Conservation (phyloP, 2,888 invertebrate species). For the Macaria liturata region DNA sequence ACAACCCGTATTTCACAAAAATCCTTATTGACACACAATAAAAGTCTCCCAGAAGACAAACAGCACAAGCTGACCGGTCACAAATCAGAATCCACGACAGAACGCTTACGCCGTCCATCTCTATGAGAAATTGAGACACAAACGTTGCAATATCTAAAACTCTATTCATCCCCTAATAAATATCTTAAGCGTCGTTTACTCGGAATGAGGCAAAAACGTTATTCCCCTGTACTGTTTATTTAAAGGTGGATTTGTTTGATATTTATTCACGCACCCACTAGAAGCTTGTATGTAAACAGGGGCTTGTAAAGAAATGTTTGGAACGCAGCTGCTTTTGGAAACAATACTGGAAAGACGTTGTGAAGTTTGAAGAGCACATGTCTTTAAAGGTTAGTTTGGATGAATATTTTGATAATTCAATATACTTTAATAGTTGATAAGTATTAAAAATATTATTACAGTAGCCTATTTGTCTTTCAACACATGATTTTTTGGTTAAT, state of each 20-base stretch:
- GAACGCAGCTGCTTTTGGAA: conserved; percentile 34
- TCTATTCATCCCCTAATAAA: conserved; percentile 78
- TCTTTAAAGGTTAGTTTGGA: no score
- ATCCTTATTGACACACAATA: no score
- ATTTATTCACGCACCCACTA: conserved; percentile 69
- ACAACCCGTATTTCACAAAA: no score
- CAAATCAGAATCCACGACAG: conserved; percentile 24
- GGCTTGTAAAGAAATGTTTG: conserved; percentile 41
- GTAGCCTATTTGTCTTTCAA: no score
- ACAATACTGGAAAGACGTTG: conserved; percentile 30
- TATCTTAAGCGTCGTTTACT: conserved; percentile 81
- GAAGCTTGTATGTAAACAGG: conserved; percentile 49
- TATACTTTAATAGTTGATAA: no score
- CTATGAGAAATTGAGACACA: conserved; percentile 51
- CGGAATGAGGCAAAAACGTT: conserved; percentile 77
- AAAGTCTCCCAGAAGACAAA: no score
- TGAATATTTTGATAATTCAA: no score
- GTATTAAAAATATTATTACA: no score
- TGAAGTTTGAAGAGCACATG: conserved; percentile 15
- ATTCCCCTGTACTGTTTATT: conserved; percentile 73
- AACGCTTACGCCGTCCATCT: conserved; percentile 32
- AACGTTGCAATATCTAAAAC: conserved; percentile 68
- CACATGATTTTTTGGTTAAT: no score
- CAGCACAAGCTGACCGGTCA: conserved; percentile 14
- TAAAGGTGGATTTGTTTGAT: conserved; percentile 80